Evolutionary conservation across 2,113 vertebrate genomes (phyloP), one percentile per base, ranked within the genome.

Genomic region (Condylura cristata): DNA sequence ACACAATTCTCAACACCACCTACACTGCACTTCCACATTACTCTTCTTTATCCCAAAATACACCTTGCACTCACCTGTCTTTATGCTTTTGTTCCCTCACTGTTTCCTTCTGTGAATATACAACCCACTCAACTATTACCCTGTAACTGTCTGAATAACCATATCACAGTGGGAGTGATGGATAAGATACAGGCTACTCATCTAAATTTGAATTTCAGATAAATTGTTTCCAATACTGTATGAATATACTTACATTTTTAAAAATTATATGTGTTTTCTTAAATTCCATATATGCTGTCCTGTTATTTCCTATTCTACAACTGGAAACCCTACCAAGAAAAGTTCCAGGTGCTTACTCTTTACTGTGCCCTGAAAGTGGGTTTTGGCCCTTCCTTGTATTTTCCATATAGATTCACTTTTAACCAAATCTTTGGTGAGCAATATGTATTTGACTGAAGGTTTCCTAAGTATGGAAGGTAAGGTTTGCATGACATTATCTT

Each of bases 241-340:
- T n/a, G 65, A 26, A 60, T 53, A 78, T 46, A 74, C 30, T 74
- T 86, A 68, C 30, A 51, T n/a, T 26, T n/a, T 53, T 53, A 86
- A 82, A 34, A 86, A 66, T 24, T 53, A 28, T 68, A 44, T 51
- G 5, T 91, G 6, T 78, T 97, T 34, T 79, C 82, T 94, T 86
- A 78, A 82, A 85, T 82, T 76, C 37, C 80, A 37, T 48, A 71
- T 92, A 92, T 18, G 18, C 4, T 44, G 16, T 37, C 34, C 28
- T 83, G 4, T 34, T 56, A 34, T 66, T 92, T 89, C 46, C 16
- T 34, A 65, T 79, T 56, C 39, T 75, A 34, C 48, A 18, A 63
- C 30, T 60, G 61, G 28, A 28, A 51, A 63, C 28, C 5, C 41
- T 46, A 2, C 56, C 22, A 26, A 24, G 16, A 53, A 34, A 53